phyloP scores from a whole-genome alignment of 2,797 vertebrate genomes.

The Gorsachius magnificus region DNA sequence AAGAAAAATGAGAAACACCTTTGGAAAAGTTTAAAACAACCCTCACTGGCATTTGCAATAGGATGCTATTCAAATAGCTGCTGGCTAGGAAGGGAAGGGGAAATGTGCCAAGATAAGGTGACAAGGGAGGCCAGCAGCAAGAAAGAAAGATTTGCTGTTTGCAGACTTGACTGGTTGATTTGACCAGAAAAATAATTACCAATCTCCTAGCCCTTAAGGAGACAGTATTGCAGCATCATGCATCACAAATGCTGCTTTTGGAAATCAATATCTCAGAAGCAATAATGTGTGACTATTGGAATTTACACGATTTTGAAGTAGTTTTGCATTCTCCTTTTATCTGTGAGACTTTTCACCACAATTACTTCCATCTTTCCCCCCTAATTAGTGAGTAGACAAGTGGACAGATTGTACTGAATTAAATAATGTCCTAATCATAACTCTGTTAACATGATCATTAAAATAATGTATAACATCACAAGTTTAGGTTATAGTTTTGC shows the following conservation, averaged over 20 bases:
- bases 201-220: neutral
- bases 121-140: neutral
- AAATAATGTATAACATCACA: neutral
- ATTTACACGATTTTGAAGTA: neutral
- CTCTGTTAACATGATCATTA: neutral
- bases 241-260: neutral
- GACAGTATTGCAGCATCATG: neutral
- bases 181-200: constrained; percentile 14
- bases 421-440: neutral
- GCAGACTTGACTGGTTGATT: constrained; percentile 1
- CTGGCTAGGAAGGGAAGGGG: neutral
- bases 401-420: neutral
- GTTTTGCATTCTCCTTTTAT: neutral
- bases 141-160: neutral
- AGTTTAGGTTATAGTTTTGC: neutral
- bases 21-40: neutral
- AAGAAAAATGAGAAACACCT: neutral
- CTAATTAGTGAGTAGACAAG: neutral
- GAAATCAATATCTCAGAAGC: neutral
- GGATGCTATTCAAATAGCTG: neutral
- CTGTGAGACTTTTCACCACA: neutral
- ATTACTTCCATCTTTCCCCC: neutral
- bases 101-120: neutral
- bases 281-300: neutral
- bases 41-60: neutral